Conservation (phyloP, 2,797 vertebrate species). For the Manis crassicaudata region DNA sequence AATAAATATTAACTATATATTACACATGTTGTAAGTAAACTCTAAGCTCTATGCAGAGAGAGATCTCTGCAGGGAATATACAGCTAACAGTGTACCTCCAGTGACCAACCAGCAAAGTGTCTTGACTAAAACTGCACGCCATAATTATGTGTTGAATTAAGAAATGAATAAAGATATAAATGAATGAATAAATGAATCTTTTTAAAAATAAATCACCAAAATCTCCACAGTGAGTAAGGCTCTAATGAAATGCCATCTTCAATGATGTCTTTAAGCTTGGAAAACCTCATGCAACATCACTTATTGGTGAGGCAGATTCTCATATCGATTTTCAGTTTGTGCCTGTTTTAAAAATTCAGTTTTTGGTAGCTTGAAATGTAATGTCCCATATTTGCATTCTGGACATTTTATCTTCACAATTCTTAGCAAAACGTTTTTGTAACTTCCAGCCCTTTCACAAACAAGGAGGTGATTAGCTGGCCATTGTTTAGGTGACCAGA, state of each 20-base stretch:
- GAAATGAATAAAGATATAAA: background rate
- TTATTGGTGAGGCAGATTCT: background rate
- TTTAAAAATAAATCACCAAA: conserved; percentile 1
- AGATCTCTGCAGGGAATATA: background rate
- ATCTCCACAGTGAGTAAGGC: background rate
- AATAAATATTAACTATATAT: background rate
- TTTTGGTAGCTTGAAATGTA: background rate
- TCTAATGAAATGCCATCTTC: background rate
- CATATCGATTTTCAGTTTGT: background rate
- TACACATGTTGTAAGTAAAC: background rate
- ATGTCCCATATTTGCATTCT: background rate
- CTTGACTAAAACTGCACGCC: background rate
- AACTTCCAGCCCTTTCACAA: background rate
- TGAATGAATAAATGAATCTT: background rate
- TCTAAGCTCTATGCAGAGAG: background rate
- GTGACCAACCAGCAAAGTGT: background rate
- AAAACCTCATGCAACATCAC: background rate
- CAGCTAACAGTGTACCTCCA: background rate
- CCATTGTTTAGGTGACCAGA: background rate
- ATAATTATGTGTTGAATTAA: background rate
- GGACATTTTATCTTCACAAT: background rate
- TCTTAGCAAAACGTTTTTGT: background rate
- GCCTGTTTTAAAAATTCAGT: background rate
- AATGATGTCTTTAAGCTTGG: background rate
- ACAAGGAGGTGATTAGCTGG: background rate